Evolutionary conservation across 1,140 invertebrate species (phyloP), one percentile per base, ranked within the genome.

Genomic region (Calosoma granatense): DNA sequence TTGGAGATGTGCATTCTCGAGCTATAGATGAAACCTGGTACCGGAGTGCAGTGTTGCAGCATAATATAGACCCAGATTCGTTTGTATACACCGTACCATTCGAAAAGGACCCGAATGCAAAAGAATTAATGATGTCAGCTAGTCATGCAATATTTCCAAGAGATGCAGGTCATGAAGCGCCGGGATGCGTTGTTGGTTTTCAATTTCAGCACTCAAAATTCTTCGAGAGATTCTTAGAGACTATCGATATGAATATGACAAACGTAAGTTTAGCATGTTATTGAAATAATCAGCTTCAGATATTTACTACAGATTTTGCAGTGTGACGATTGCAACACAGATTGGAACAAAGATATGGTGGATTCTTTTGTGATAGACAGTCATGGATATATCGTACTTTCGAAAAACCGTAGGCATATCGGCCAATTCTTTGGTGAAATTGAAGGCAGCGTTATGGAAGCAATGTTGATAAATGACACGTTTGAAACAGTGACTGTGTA

Each of bases 21-120:
- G 85, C 92, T 0, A 89, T 94, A 17, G 89, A 96, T 67, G 92
- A 95, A 69, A 82, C 87, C 0, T 97, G 92, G 88, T 97, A 97
- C 67, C 88, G 88, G 68, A 83, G 88, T 51, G 92, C 94, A 1
- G 89, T 96, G 2, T 79, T 95, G 36, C 88, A 91, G 63, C 86
- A 91, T 70, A 77, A 84, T 64, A 75, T 86, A 22, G 85, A 90
- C 61, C 76, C 81, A 1, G 81, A 89, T 20, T 81, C 81, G 1
- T 84, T 89, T 63, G 86, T 90, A 0, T 88, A 88, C 66, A 83
- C 84, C 57, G 87, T 93, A 1, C 87, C 88, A 2, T 83, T 88
- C 65, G 81, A 85, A 56, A 74, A 73, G 2, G 74, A 76, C n/a
- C 69, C 74, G 14, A 72, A 76, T 21, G 73, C 80, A 17, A 78